Evolutionary conservation across 2,797 vertebrate species (phyloP).

Genomic region (Muscicapa striata): DNA sequence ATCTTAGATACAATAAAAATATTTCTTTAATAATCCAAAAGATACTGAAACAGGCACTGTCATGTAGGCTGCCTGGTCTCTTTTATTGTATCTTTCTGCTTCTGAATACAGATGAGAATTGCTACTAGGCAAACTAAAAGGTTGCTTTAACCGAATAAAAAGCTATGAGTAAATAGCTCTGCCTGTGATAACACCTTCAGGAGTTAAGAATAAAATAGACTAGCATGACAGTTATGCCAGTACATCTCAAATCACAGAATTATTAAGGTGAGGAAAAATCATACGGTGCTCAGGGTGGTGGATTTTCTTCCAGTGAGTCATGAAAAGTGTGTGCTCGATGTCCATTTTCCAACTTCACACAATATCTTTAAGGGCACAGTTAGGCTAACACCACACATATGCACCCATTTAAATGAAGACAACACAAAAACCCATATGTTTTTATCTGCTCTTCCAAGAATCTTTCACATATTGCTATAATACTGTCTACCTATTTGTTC

Average conservation of each 20-base stretch:
- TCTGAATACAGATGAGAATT: not conserved
- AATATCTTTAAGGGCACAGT: not conserved
- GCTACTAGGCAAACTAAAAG: not conserved
- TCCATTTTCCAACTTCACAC: not conserved
- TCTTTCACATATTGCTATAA: not conserved
- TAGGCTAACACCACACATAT: not conserved
- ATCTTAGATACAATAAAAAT: not conserved
- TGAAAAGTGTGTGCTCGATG: not conserved
- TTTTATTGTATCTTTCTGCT: not conserved
- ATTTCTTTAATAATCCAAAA: slow-evolving; percentile 17
- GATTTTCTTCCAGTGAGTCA: not conserved
- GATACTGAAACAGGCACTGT: not conserved
- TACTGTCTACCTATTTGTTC: not conserved
- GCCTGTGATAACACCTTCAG: not conserved
- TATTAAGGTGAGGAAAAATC: not conserved
- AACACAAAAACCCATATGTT: not conserved
- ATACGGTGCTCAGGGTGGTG: not conserved
- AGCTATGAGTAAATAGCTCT: not conserved
- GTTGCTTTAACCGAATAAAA: not conserved
- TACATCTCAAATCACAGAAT: not conserved
- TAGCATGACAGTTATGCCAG: not conserved
- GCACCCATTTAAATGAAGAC: not conserved
- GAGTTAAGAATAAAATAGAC: not conserved
- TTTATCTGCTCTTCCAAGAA: not conserved
- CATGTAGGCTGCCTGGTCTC: not conserved